Evolutionary conservation across 1,140 invertebrate genomes (phyloP).

Genomic region (Dinoponera quadriceps): DNA sequence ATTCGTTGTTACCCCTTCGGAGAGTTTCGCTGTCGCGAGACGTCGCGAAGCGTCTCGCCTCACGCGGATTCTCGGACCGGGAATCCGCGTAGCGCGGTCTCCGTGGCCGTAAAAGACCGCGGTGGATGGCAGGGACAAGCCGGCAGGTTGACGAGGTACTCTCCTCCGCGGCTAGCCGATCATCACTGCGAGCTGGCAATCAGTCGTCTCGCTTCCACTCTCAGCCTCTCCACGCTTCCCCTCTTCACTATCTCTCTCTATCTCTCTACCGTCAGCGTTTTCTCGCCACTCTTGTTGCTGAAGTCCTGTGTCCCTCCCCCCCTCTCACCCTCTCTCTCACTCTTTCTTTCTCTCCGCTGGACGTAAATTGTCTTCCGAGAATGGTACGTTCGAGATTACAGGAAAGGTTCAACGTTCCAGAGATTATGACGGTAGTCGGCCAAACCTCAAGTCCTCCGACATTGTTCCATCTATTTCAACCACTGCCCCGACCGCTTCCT

Average conservation of each 20-base stretch:
- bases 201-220: no score
- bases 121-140: constrained; percentile 62
- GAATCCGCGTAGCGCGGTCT: constrained; percentile 60
- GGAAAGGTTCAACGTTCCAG: constrained; percentile 69
- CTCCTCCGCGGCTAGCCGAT: constrained; percentile 66
- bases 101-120: constrained; percentile 68
- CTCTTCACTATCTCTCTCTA: not conserved
- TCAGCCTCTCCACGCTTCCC: constrained; percentile 30
- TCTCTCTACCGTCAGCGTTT: constrained; percentile 2
- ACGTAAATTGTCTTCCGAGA: constrained; percentile 81
- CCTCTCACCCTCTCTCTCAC: constrained; percentile 64
- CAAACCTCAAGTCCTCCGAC: constrained; percentile 55
- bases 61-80: no score
- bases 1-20: no score
- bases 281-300: constrained; percentile 41
- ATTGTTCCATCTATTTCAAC: constrained; percentile 66
- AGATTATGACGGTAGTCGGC: constrained; percentile 65
- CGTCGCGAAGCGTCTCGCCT: no score
- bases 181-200: constrained; percentile 77
- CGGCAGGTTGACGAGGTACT: constrained; percentile 66
- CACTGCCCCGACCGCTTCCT: not conserved
- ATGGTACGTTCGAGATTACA: constrained; percentile 74
- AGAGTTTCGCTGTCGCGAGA: no score
- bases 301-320: constrained; percentile 54
- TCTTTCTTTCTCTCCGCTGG: constrained; percentile 24